These are phyloP conservation scores for Marronus borbonicus DNA, from an alignment of 2,888 invertebrate genomes.

Conservation along the genomic window DNA sequence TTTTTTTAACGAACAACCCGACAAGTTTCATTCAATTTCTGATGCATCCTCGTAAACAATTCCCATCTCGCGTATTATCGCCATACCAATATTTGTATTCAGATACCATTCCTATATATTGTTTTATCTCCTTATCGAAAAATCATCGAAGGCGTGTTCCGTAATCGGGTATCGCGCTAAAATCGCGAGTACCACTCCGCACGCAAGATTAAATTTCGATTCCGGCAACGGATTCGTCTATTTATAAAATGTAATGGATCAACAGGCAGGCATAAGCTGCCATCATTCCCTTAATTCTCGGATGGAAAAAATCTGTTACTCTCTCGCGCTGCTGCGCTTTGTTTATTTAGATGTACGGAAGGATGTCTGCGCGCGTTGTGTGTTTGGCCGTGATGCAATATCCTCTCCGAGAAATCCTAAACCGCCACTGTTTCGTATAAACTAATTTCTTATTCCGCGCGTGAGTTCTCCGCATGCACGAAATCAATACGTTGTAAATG, in stretches of 20 bases:
- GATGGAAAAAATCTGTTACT: slow-evolving; percentile 34
- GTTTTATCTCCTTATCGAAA: too few relatives aligned
- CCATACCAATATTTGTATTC: too few relatives aligned
- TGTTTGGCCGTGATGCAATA: slow-evolving; percentile 38
- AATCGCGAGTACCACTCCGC: not conserved
- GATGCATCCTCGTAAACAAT: too few relatives aligned
- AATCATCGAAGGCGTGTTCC: not conserved
- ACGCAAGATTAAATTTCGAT: not conserved
- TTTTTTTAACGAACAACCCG: too few relatives aligned
- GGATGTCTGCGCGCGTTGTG: slow-evolving; percentile 26
- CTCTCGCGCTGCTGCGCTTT: slow-evolving; percentile 9
- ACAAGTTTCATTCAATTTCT: too few relatives aligned
- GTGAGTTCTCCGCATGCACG: slow-evolving; percentile 18
- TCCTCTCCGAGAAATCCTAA: slow-evolving; percentile 38
- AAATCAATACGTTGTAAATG: slow-evolving; percentile 2
- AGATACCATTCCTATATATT: too few relatives aligned
- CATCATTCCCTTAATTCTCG: slow-evolving; percentile 12
- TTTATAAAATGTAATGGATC: slow-evolving; percentile 7
- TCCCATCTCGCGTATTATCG: too few relatives aligned
- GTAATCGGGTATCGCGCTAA: not conserved
- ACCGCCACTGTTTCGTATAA: slow-evolving; percentile 38
- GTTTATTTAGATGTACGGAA: slow-evolving; percentile 41
- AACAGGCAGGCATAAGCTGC: not conserved
- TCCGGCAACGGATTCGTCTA: not conserved
- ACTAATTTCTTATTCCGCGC: slow-evolving; percentile 41